Base-by-base conservation (phyloP, 2,888 invertebrate species). In the Idaea straminata region DNA sequence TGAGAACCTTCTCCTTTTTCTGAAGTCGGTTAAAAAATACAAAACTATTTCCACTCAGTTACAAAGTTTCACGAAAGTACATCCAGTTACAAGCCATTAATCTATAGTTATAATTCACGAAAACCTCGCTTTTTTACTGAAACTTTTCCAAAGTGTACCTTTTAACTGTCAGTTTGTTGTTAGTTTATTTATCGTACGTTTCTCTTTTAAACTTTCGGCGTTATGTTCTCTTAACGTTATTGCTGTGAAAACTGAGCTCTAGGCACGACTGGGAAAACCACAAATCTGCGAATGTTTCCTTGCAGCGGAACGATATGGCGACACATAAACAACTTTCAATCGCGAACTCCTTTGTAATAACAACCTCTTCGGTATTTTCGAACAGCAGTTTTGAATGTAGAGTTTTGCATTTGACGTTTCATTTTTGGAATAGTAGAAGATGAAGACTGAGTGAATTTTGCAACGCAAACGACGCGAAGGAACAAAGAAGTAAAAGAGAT, bases 21-120 rank as follows among this genome's bases (percentile, higher is more conserved):
- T n/a, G n/a, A n/a, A n/a, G n/a, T n/a, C n/a, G n/a, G n/a, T n/a
- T n/a, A 87, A 89, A 91, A 92, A 91, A 87, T 83, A 87, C 84
- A 88, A 90, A 89, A 89, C 85, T 83, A 73, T 83, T 85, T 77
- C 80, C 81, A 80, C 81, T 84, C 83, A 85, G 84, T 87, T 85
- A 64, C 75, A 66, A 87, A 90, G 84, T 90, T 87, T 80, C 77
- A 77, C 79, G 78, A 74, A 80, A 83, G 85, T 86, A 89, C 85
- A 89, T 88, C 82, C 84, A 87, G 86, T 90, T 85, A 85, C 83
- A 81, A 83, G 86, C 85, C 91, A 89, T 91, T 92, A 89, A 90
- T 91, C 86, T 88, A 25, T 25, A 84, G 86, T 89, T 89, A 88
- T 87, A 86, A 85, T 86, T 84, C 78, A 75, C 67, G 72, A 76